A percentile compares a stretch with the other conserved stretches of the same genome.
Evolutionary conservation across 2,797 vertebrate genomes (phyloP).

Genomic region (Aulostomus chinensis): DNA sequence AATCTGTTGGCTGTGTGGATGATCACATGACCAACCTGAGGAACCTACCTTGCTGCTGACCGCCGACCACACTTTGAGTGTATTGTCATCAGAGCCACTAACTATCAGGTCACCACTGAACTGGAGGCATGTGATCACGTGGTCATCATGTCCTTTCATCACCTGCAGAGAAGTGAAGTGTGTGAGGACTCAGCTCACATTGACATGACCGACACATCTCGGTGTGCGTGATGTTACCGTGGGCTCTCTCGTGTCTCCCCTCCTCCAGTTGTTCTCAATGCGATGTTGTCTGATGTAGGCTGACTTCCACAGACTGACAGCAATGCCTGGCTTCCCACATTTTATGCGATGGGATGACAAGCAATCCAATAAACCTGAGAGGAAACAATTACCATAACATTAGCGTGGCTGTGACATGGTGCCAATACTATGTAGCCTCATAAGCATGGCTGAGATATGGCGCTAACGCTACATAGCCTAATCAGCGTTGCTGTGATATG

Average conservation of each 20-base stretch:
- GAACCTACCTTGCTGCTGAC: conserved; percentile 90
- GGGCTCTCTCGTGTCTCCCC: conserved; percentile 87
- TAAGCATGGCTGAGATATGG: conserved; percentile 50
- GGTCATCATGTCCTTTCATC: conserved; percentile 93
- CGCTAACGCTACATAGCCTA: conserved; percentile 42
- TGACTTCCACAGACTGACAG: conserved; percentile 89
- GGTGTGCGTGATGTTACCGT: conserved; percentile 75
- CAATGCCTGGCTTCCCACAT: conserved; percentile 82
- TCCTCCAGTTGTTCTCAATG: conserved; percentile 93
- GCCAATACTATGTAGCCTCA: conserved; percentile 53
- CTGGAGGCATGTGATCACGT: conserved; percentile 95
- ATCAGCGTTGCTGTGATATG: conserved; percentile 51
- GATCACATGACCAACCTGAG: too few species aligned
- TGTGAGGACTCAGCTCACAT: background rate
- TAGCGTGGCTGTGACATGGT: conserved; percentile 40
- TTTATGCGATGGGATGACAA: conserved; percentile 84
- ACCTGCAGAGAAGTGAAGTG: conserved; percentile 70
- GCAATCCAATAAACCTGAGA: conserved; percentile 86
- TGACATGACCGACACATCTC: too few species aligned
- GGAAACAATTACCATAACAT: conserved; percentile 9
- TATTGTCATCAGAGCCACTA: conserved; percentile 96
- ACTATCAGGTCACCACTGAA: conserved; percentile 93
- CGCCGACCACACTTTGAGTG: conserved; percentile 95
- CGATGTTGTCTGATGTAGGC: conserved; percentile 91
- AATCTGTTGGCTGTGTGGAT: too few species aligned